Evolutionary conservation across 2,888 invertebrate species (phyloP).

Genomic region (Caprella mutica): DNA sequence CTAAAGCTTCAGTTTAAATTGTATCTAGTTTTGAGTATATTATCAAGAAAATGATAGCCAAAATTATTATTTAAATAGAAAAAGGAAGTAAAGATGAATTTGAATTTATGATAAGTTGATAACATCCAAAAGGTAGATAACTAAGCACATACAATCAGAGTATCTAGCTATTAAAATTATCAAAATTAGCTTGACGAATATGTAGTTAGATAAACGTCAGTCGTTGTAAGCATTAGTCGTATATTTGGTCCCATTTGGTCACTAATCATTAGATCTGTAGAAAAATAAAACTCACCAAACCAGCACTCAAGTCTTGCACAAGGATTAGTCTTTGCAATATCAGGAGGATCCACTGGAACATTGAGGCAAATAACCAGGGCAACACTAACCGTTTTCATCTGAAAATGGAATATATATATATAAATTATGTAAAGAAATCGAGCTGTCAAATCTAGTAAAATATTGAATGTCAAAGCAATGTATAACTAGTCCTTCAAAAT

Average conservation of each 20-base stretch:
- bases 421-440: constrained; percentile 5
- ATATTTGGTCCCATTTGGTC: too few species aligned
- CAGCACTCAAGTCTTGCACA: constrained; percentile 93
- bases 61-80: too few species aligned
- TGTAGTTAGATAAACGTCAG: too few species aligned
- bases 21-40: background rate
- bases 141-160: too few species aligned
- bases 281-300: constrained; percentile 58
- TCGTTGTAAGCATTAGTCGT: too few species aligned
- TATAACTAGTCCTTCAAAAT: background rate
- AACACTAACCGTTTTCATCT: constrained; percentile 99
- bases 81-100: too few species aligned
- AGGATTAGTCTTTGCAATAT: constrained; percentile 91
- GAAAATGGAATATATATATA: constrained; percentile 37
- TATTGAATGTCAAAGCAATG: constrained; percentile 6
- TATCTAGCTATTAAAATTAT: too few species aligned
- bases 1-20: too few species aligned
- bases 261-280: background rate
- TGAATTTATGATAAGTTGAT: too few species aligned
- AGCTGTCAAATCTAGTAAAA: background rate
- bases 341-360: constrained; percentile 98
- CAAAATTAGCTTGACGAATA: too few species aligned
- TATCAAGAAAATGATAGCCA: too few species aligned
- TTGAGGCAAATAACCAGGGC: constrained; percentile 94
- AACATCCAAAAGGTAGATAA: too few species aligned